Evolutionary conservation across 2,113 vertebrate genomes (phyloP).

Genomic region (Zingel zingel): DNA sequence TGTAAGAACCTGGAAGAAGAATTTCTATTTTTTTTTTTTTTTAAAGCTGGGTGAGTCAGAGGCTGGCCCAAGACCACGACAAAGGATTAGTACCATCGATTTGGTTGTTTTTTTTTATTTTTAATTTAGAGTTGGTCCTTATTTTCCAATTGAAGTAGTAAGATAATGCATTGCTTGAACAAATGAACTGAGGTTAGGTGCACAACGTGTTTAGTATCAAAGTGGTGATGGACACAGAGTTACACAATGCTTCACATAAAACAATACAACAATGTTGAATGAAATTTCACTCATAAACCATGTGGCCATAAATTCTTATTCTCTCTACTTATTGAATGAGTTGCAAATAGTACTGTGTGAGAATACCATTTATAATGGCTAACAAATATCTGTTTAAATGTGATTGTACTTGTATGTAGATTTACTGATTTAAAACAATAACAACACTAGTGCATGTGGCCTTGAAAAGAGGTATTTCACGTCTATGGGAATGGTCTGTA

Average conservation of each 20-base stretch:
- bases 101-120: too few species aligned
- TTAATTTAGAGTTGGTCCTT: neutral
- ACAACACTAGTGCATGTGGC: neutral
- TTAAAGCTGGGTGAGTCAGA: neutral
- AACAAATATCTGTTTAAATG: neutral
- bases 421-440: neutral
- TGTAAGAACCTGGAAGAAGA: slow-evolving; percentile 9
- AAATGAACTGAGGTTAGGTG: neutral
- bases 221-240: neutral
- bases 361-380: neutral
- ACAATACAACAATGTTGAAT: neutral
- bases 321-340: neutral
- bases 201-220: neutral
- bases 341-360: neutral
- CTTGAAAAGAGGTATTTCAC: too few species aligned
- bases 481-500: too few species aligned
- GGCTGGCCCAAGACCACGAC: neutral
- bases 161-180: neutral
- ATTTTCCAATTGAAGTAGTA: neutral
- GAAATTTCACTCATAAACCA: neutral
- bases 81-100: neutral
- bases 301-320: neutral
- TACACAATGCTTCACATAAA: neutral
- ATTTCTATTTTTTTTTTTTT: neutral
- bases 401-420: neutral